Evolutionary conservation across 2,888 invertebrate species (phyloP).

Genomic region (Dasysyrphus albostriatus): DNA sequence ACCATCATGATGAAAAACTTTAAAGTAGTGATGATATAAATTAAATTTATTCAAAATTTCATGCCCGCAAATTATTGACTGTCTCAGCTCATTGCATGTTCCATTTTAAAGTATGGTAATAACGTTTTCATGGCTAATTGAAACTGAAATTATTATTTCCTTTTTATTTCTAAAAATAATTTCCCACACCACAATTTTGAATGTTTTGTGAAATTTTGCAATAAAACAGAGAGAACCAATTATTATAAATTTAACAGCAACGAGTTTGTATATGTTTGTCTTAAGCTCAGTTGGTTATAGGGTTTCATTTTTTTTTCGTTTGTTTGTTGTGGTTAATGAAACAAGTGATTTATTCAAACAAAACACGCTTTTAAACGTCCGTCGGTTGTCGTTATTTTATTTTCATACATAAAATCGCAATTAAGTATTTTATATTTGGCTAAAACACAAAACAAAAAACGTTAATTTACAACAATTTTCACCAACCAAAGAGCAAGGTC

Average conservation of each 20-base stretch:
- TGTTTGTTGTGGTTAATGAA: neutral
- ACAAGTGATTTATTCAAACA: neutral
- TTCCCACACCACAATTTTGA: neutral
- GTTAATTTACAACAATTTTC: neutral
- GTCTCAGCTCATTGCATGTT: neutral
- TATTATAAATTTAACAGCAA: neutral
- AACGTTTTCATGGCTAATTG: neutral
- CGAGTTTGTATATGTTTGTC: neutral
- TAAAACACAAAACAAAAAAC: neutral
- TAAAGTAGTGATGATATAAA: neutral
- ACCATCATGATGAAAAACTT: neutral
- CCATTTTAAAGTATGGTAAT: neutral
- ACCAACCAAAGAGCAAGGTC: conserved; percentile 7
- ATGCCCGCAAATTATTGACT: neutral
- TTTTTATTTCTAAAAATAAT: neutral
- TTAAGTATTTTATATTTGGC: conserved; percentile 1
- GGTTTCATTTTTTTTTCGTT: neutral
- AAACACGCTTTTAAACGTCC: neutral
- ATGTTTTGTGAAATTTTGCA: neutral
- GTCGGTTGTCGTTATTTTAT: neutral
- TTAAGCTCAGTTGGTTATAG: neutral
- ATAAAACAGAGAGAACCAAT: neutral
- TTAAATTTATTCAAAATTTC: neutral
- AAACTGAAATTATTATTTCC: neutral
- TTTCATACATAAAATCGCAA: conserved; percentile 2